Conservation (phyloP, 2,797 vertebrate genomes). For the Helarctos malayanus region DNA sequence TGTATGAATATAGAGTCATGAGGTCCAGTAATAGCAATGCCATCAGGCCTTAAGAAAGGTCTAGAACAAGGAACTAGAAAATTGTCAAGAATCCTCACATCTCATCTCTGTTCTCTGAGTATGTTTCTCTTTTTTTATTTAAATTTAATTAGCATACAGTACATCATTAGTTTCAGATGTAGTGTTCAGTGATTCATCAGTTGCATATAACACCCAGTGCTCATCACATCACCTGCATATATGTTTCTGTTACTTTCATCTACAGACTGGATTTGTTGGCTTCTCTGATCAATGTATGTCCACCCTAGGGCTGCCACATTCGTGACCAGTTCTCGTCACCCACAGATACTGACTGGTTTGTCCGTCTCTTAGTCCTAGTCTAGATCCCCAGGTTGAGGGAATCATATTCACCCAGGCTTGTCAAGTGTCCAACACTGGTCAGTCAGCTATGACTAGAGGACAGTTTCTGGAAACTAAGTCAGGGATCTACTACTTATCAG, state of each 20-base stretch:
- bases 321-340: background rate
- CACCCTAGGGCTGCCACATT: background rate
- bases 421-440: background rate
- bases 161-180: background rate
- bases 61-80: background rate
- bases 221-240: background rate
- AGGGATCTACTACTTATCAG: background rate
- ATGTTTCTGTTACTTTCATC: background rate
- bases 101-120: background rate
- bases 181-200: background rate
- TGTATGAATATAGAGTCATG: background rate
- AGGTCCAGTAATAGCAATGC: background rate
- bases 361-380: background rate
- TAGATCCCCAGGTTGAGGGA: background rate
- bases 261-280: background rate
- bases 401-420: background rate
- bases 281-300: background rate
- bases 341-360: background rate
- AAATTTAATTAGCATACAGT: background rate
- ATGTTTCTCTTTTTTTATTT: background rate
- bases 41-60: background rate
- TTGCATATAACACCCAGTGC: background rate
- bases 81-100: background rate
- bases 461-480: background rate
- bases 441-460: background rate